Base-by-base conservation (phyloP, 1,140 invertebrate species). In the Drosophila novamexicana region DNA sequence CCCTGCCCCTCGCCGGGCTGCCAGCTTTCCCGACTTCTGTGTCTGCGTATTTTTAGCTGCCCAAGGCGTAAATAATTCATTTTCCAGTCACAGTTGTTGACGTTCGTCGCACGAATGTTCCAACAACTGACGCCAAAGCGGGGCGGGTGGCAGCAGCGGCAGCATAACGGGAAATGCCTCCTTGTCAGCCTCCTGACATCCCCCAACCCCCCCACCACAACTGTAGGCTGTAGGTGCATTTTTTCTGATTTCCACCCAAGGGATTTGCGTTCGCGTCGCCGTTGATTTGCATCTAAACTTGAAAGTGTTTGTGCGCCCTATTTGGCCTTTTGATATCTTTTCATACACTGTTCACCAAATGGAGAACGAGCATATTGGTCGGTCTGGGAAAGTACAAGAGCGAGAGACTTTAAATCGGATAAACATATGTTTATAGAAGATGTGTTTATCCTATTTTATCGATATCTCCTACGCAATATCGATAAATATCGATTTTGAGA, bases 11-110 rank as follows among this genome's bases (percentile, higher is more conserved):
- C 14, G 1, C 1, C 5, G 47, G 29, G 18, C 22, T 29, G 10
- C 47, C 47, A 10, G 29, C 47, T 53, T 53, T 62, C 29, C 70
- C 66, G 45, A 70, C 50, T 71, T 29, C 56, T 44, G 22, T 42
- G 64, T 63, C 63, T 47, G 49, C 18, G 61, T 88, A 89, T 89
- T 88, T 88, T 88, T 88, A 88, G 84, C 71, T 69, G 61, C 49
- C 70, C 66, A 54, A 61, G 72, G 80, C 84, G 84, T 89, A 89
- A 84, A 88, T 88, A 88, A 88, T 88, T 89, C 85, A 89, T 89
- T 89, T 89, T 89, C 84, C 81, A 90, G 84, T 90, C 84, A 81
- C 84, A 89, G 84, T 90, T 79, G 84, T 81, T 81, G 84, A 90
- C 81, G 85, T 73, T 85, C 80, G 69, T 79, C 63, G 76, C 76